These are phyloP conservation scores for Parazoanthus darwini DNA, from an alignment of 92 coral and sea anemone genomes.

Conservation along the genomic window DNA sequence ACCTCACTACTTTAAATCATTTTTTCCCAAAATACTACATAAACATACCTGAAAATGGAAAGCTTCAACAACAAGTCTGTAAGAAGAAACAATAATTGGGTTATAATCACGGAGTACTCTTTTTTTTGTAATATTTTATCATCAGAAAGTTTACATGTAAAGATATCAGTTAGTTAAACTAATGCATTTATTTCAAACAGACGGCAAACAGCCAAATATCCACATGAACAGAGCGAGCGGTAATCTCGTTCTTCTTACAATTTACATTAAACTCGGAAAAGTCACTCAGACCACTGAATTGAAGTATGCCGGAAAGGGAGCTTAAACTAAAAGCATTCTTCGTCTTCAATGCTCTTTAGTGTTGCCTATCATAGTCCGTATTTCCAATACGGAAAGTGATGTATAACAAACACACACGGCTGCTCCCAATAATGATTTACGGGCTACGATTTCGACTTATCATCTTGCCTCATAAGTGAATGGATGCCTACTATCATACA, in stretches of 20 bases:
- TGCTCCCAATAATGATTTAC: not conserved
- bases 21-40: not conserved
- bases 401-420: too few relatives aligned
- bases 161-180: not conserved
- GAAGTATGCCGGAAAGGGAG: too few relatives aligned
- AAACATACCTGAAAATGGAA: conserved; percentile 83
- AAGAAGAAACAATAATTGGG: conserved; percentile 4
- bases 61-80: conserved; percentile 81
- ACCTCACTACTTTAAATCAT: not conserved
- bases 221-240: too few relatives aligned
- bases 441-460: not conserved
- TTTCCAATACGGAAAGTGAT: too few relatives aligned
- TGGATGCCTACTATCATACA: not conserved
- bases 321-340: too few relatives aligned
- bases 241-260: too few relatives aligned
- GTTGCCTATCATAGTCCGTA: too few relatives aligned
- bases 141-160: not conserved
- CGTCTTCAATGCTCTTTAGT: too few relatives aligned
- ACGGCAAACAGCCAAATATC: not conserved
- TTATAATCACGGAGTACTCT: not conserved
- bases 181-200: not conserved
- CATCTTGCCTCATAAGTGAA: not conserved
- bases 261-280: too few relatives aligned
- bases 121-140: not conserved
- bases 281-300: too few relatives aligned